A percentile compares a stretch with the other conserved stretches of the same genome.
Evolutionary conservation across 2,113 vertebrate species (phyloP).

Genomic region (Nyctereutes procyonoides): DNA sequence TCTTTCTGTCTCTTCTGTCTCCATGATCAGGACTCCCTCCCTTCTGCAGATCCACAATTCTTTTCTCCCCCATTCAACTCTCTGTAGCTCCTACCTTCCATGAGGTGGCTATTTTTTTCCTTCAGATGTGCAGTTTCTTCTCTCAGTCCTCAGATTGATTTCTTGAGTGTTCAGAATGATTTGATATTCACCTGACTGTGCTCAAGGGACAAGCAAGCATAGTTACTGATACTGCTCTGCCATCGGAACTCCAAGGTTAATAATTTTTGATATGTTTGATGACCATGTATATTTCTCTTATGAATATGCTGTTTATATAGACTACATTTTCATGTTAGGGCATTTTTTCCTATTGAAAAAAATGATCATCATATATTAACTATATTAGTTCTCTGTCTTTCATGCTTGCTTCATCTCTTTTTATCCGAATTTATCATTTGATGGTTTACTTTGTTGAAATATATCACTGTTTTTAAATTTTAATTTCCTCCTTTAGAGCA

Average conservation of each 20-base stretch:
- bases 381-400: background rate
- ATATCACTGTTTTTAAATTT: background rate
- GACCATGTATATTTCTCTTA: background rate
- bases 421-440: background rate
- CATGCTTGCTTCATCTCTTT: background rate
- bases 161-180: too few species aligned
- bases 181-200: too few species aligned
- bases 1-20: too few species aligned
- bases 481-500: background rate
- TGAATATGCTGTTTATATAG: background rate
- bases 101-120: too few species aligned
- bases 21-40: too few species aligned
- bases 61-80: too few species aligned
- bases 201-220: too few species aligned
- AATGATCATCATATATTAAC: background rate
- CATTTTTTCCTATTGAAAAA: background rate
- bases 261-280: background rate
- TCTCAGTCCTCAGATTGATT: too few species aligned
- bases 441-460: background rate
- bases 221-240: too few species aligned
- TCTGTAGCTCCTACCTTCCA: too few species aligned
- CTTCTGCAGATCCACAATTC: too few species aligned
- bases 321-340: background rate
- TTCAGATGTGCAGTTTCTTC: too few species aligned
- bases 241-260: background rate